These are phyloP conservation scores for Drosophila arawakana DNA, from an alignment of 1,140 invertebrate genomes.

Conservation along the genomic window DNA sequence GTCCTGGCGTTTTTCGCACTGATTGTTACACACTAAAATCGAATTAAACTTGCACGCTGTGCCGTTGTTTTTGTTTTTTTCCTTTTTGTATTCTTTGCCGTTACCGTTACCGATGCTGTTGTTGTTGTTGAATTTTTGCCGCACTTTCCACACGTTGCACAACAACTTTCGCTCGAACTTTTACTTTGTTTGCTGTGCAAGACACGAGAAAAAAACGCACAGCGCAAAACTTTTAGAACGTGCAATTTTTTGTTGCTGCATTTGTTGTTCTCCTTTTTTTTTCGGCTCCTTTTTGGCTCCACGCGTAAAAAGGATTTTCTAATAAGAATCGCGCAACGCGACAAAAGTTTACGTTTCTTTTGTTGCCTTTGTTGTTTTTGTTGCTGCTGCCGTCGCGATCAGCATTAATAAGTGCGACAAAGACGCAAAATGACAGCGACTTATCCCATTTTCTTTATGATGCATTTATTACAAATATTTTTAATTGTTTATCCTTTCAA, in stretches of 20 bases:
- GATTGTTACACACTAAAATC: constrained; percentile 79
- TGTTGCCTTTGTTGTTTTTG: not conserved
- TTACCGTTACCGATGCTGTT: constrained; percentile 10
- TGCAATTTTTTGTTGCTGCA: constrained; percentile 47
- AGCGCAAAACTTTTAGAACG: constrained; percentile 56
- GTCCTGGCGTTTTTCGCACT: constrained; percentile 53
- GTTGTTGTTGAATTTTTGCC: constrained; percentile 46
- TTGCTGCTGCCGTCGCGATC: constrained; percentile 32
- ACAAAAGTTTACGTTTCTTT: not conserved
- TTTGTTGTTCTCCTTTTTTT: not conserved
- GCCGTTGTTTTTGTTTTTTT: constrained; percentile 17
- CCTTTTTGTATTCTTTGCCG: constrained; percentile 4
- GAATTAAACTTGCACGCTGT: constrained; percentile 72
- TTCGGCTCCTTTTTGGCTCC: constrained; percentile 21
- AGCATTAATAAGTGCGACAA: not conserved
- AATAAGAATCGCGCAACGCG: constrained; percentile 49
- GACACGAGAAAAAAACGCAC: constrained; percentile 30
- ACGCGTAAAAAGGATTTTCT: constrained; percentile 64
- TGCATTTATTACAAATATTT: constrained; percentile 54
- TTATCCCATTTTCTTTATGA: constrained; percentile 27
- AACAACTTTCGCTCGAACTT: constrained; percentile 75
- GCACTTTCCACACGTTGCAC: constrained; percentile 73
- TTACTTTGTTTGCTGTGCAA: constrained; percentile 69
- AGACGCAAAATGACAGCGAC: not conserved
- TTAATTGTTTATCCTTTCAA: constrained; percentile 41